A percentile compares a stretch with the other conserved stretches of the same genome.
phyloP scores from a whole-genome alignment of 2,797 vertebrate species.

The Pseudocheirus occidentalis region DNA sequence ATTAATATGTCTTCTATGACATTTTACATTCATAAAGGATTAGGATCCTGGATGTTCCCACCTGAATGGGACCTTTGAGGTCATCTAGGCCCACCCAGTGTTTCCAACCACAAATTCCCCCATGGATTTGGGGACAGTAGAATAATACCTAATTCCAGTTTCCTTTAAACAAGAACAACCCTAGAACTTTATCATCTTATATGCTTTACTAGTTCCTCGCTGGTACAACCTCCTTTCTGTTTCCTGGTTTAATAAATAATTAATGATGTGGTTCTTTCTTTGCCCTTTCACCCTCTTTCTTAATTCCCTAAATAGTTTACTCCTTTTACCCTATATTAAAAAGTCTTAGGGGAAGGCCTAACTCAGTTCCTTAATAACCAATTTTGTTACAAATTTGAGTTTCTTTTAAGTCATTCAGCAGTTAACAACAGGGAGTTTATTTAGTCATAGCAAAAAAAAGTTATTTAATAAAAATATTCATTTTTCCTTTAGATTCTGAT shows the following conservation, averaged over 20 bases:
- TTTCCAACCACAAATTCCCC: background rate
- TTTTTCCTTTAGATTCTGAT: too few species aligned
- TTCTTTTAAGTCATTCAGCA: background rate
- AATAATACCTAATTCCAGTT: background rate
- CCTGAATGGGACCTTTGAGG: background rate
- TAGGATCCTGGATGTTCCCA: background rate
- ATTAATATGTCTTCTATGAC: background rate
- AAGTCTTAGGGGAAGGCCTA: background rate
- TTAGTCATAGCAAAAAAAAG: too few species aligned
- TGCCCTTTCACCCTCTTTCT: background rate
- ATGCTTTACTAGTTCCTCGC: background rate
- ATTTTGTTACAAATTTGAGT: background rate
- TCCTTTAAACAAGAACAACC: background rate
- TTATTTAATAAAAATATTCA: too few species aligned
- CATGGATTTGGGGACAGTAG: background rate
- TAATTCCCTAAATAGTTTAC: background rate
- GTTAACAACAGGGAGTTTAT: too few species aligned
- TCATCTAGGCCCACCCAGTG: background rate
- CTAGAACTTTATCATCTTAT: background rate
- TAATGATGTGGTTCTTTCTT: background rate
- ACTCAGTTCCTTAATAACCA: background rate
- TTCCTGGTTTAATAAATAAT: background rate
- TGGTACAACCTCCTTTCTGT: background rate
- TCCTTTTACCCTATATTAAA: background rate
- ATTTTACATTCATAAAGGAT: background rate